Evolutionary conservation across 1,140 invertebrate genomes (phyloP).

Genomic region (Sminthurinus signatus): DNA sequence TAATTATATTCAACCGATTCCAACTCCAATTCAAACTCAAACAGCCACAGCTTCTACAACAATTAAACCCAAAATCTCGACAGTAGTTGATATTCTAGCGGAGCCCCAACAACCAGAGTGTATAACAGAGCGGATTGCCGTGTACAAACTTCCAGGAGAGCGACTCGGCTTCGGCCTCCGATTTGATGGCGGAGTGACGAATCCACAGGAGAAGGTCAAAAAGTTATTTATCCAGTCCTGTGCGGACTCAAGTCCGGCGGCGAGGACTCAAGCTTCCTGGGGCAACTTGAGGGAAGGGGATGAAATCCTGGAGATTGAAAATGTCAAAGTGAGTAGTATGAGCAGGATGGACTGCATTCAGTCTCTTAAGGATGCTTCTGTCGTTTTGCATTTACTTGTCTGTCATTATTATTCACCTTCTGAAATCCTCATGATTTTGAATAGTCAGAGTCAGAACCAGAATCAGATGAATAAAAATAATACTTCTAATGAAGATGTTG

Average conservation of each 20-base stretch:
- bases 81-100: background rate
- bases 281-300: slow-evolving; percentile 72
- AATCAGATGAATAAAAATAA: background rate
- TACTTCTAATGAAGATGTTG: background rate
- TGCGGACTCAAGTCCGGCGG: slow-evolving; percentile 78
- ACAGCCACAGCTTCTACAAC: too few species aligned
- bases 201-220: slow-evolving; percentile 56
- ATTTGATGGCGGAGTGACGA: slow-evolving; percentile 69
- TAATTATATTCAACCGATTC: too few species aligned
- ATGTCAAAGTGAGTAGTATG: slow-evolving; percentile 63
- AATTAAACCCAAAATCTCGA: background rate
- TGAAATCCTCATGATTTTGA: background rate
- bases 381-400: slow-evolving; percentile 65
- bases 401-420: slow-evolving; percentile 53
- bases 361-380: slow-evolving; percentile 70
- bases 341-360: slow-evolving; percentile 81
- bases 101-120: background rate
- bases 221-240: slow-evolving; percentile 82
- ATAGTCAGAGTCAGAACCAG: background rate
- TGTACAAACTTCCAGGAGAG: slow-evolving; percentile 78
- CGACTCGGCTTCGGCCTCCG: slow-evolving; percentile 82
- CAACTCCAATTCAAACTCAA: too few species aligned
- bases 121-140: slow-evolving; percentile 55
- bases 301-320: slow-evolving; percentile 80
- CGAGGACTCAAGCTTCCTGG: slow-evolving; percentile 69